Evolutionary conservation across 2,888 invertebrate genomes (phyloP), one percentile per base, ranked within the genome.

Genomic region (Sarcophaga carnaria): DNA sequence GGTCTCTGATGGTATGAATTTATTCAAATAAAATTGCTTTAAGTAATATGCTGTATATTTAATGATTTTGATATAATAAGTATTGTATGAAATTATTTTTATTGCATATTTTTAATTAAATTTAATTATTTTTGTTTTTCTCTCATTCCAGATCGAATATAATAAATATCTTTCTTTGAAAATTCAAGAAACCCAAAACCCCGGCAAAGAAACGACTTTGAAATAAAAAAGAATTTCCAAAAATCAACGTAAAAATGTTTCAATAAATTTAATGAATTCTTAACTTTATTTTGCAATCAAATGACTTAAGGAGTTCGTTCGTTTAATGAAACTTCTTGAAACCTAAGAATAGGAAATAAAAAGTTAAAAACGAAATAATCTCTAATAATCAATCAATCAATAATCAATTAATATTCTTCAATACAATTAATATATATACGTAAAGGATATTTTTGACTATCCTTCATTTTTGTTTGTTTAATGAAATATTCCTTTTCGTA

Each of bases 261-360:
- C 84, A 84, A 84, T 87, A 84, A 87, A 87, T 87, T 87, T 67
- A 49, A 71, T 81, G 37, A 37, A 37, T 64, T 79, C 62, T 63
- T 67, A 66, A 82, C 79, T 84, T 87, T 87, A 8, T 49, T 70
- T 54, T 66, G 67, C 62, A 84, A 79, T 77, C 84, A 81, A 87
- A 87, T 84, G 87, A 87, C 87, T 84, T 87, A 79, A 82, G 59
- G 79, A 83, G 74, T 70, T 83, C 47, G n/a, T 25, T 54, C 22
- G 45, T 67, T 37, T 37, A 37, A 37, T 79, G 17, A 25, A 45
- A 74, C 10, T 78, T 78, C 77, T 80, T 17, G 6, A 37, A 37
- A 37, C 6, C 37, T 37, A 37, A 1, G 54, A 71, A 70, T 17
- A 63, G 60, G 59, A 66, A 70, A 72, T 59, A 76, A 63, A 69